Conservation (phyloP, 2,888 invertebrate genomes). For the Zaprionus bogoriensis region DNA sequence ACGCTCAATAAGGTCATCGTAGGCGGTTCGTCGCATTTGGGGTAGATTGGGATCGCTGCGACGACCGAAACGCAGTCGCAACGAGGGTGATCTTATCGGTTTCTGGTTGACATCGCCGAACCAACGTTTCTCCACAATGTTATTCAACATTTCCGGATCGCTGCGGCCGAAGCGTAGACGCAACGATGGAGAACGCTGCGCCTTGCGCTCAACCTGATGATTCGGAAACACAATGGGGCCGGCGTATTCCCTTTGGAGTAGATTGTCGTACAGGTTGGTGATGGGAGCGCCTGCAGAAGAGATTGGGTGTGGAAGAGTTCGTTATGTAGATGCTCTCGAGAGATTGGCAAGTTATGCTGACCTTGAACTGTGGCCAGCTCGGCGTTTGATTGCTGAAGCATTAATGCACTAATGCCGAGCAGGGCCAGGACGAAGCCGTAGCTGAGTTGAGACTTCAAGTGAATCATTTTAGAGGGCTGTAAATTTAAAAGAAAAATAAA, state of each 20-base stretch:
- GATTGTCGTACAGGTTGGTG: conserved; percentile 80
- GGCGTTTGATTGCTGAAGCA: conserved; percentile 55
- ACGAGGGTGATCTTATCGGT: conserved; percentile 89
- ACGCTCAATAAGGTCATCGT: conserved; percentile 68
- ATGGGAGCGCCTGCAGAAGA: conserved; percentile 66
- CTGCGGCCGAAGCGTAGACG: conserved; percentile 90
- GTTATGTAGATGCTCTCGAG: background rate
- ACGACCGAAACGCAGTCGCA: conserved; percentile 90
- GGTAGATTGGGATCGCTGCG: conserved; percentile 87
- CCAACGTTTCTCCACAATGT: conserved; percentile 80
- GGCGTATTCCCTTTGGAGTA: conserved; percentile 82
- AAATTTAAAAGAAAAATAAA: background rate
- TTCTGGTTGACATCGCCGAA: conserved; percentile 86
- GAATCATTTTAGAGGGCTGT: conserved; percentile 45
- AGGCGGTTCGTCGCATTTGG: conserved; percentile 67
- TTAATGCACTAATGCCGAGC: conserved; percentile 41
- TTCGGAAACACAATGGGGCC: conserved; percentile 83
- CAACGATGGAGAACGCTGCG: conserved; percentile 89
- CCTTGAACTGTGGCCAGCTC: conserved; percentile 33
- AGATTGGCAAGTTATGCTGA: background rate
- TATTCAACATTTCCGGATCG: conserved; percentile 84
- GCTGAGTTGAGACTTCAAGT: conserved; percentile 45
- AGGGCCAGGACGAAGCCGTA: conserved; percentile 47
- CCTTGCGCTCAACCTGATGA: conserved; percentile 89
- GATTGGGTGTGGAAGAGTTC: no score